phyloP scores from a whole-genome alignment of 2,888 invertebrate species.

The Nephrotoma flavescens region DNA sequence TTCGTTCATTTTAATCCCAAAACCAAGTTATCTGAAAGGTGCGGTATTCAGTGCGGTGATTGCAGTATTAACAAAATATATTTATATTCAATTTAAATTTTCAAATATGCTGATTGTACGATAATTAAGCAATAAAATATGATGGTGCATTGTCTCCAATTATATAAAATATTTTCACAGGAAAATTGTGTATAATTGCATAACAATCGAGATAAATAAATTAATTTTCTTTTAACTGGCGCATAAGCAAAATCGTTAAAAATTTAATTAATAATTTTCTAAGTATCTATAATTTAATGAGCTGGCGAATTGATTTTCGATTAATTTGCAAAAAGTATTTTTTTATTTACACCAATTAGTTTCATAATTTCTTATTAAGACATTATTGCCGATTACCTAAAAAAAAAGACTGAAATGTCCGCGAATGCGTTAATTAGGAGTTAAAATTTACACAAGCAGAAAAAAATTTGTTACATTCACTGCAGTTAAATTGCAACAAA shows the following conservation, averaged over 20 bases:
- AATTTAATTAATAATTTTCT: background rate
- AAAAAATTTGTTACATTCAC: background rate
- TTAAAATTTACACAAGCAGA: background rate
- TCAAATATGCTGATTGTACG: background rate
- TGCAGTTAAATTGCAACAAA: background rate
- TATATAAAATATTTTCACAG: background rate
- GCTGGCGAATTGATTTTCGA: background rate
- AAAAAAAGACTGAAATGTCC: background rate
- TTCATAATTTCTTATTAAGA: background rate
- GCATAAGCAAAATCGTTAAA: background rate
- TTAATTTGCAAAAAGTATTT: no score
- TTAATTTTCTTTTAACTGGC: background rate
- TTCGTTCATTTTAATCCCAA: no score
- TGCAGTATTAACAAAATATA: background rate
- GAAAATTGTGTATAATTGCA: background rate
- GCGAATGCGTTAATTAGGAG: background rate
- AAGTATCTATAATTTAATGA: background rate
- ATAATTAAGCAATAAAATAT: background rate
- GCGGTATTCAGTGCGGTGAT: background rate
- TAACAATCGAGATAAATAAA: background rate
- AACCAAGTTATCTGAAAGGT: no score
- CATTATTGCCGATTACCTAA: background rate
- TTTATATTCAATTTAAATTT: background rate
- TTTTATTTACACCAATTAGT: background rate
- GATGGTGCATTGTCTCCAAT: background rate